Evolutionary conservation across 1,140 invertebrate species (phyloP).

Genomic region (Neocloeon triangulifer): DNA sequence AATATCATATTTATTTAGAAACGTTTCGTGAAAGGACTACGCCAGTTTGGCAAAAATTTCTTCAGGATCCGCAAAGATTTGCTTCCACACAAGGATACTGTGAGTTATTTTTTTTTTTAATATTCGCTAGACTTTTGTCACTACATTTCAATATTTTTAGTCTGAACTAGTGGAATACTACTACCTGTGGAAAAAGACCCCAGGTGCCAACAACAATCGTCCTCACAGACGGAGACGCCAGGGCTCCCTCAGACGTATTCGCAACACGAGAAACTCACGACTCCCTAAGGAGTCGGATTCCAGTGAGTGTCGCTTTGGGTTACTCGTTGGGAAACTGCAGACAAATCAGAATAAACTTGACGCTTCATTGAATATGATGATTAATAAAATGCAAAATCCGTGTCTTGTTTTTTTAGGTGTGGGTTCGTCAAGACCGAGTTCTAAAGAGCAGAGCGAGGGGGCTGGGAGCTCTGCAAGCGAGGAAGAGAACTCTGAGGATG

Average conservation of each 20-base stretch:
- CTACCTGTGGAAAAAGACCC: slow-evolving; percentile 99
- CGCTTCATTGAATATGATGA: background rate
- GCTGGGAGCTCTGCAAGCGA: slow-evolving; percentile 82
- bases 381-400: background rate
- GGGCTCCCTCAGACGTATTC: slow-evolving; percentile 68
- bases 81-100: slow-evolving; percentile 86
- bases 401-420: slow-evolving; percentile 8
- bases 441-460: slow-evolving; percentile 17
- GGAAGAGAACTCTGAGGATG: slow-evolving; percentile 83
- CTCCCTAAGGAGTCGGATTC: slow-evolving; percentile 14
- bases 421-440: slow-evolving; percentile 27
- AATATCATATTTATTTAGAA: slow-evolving; percentile 29
- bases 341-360: slow-evolving; percentile 8
- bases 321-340: background rate
- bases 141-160: slow-evolving; percentile 24
- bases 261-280: slow-evolving; percentile 48
- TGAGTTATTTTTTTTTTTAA: slow-evolving; percentile 21
- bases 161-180: slow-evolving; percentile 95
- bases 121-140: background rate
- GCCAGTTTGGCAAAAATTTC: slow-evolving; percentile 98
- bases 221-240: slow-evolving; percentile 70
- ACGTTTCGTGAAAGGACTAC: slow-evolving; percentile 91
- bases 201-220: slow-evolving; percentile 83
- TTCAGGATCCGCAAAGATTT: slow-evolving; percentile 92
- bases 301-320: slow-evolving; percentile 9